Base-by-base conservation (phyloP, 2,113 vertebrate species). In the Platichthys flesus region DNA sequence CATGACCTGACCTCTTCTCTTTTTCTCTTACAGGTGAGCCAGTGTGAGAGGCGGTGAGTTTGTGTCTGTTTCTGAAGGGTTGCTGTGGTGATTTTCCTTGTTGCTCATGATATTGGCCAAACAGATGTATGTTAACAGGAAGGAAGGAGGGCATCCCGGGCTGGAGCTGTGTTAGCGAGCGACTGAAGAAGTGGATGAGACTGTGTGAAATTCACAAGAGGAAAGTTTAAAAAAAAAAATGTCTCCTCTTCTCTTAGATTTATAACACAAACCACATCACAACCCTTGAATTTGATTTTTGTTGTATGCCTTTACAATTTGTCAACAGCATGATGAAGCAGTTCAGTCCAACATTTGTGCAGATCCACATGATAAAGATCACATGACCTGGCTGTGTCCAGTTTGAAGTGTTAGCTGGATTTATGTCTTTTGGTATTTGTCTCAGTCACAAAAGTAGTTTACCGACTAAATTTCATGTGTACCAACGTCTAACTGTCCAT, bases 111-210 rank as follows among this genome's bases (percentile, higher is more conserved):
- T 84, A 63, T 88, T 83, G 77, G 79, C 73, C 71, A 68, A 88
- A 88, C 87, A 79, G 74, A 76, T 85, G 81, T 78, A 80, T 78
- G 87, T 85, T 90, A 90, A 81, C 87, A 69, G 88, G 87, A 79
- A 74, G 71, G 49, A 77, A 5, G n/a, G 55, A 58, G 67, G 58
- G 54, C 35, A 67, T 78, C 55, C 71, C 24, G 66, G 42, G 31
- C 67, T 12, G 58, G 40, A 83, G 76, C 23, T 26, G 3, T 57
- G 70, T 75, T 81, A 65, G 58, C 45, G 2, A 55, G 18, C 3
- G 26, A 18, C 31, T 68, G 56, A 2, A 47, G 73, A 66, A 42
- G 51, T 76, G 78, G 61, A 78, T 66, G 45, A 79, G 64, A 78
- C 58, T 24, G 5, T 86, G 73, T 58, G 69, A 84, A 73, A 67